Percentiles rank a stretch among this genome's conserved stretches.
Evolutionary conservation across 2,797 vertebrate species (phyloP).

Genomic region (Pampus argenteus): DNA sequence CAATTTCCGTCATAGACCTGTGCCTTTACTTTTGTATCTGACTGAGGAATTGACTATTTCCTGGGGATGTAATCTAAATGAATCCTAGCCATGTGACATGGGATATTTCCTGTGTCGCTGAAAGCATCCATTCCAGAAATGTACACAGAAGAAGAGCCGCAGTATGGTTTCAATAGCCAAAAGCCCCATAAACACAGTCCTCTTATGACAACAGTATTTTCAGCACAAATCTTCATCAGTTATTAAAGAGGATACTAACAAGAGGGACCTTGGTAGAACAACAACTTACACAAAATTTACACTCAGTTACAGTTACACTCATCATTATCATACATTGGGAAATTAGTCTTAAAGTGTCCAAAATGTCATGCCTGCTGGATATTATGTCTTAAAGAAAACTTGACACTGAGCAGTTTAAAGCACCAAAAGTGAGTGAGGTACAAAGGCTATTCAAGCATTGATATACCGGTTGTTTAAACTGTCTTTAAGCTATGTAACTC

Average conservation of each 20-base stretch:
- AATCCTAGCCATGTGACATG: conserved; percentile 70
- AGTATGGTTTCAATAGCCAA: conserved; percentile 46
- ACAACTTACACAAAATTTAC: too few species aligned
- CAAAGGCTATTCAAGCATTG: conserved; percentile 7
- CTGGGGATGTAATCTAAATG: conserved; percentile 70
- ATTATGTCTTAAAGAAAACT: not conserved
- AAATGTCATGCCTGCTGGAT: not conserved
- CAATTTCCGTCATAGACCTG: conserved; percentile 67
- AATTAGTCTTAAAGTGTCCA: not conserved
- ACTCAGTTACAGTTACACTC: not conserved
- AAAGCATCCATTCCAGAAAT: conserved; percentile 63
- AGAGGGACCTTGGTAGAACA: not conserved
- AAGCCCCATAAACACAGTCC: conserved; percentile 28
- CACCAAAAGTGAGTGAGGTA: not conserved
- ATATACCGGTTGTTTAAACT: conserved; percentile 1
- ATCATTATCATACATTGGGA: not conserved
- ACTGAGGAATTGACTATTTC: conserved; percentile 64
- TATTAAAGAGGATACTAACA: not conserved
- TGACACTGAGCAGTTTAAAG: not conserved
- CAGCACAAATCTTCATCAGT: conserved; percentile 11
- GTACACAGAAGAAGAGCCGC: conserved; percentile 53
- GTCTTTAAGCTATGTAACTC: not conserved
- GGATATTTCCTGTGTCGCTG: conserved; percentile 77
- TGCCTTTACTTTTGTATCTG: conserved; percentile 35
- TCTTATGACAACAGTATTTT: conserved; percentile 48